A percentile compares a stretch with the other conserved stretches of the same genome.
Conservation (phyloP, 2,888 invertebrate genomes). For the Syrista parreyssii region DNA sequence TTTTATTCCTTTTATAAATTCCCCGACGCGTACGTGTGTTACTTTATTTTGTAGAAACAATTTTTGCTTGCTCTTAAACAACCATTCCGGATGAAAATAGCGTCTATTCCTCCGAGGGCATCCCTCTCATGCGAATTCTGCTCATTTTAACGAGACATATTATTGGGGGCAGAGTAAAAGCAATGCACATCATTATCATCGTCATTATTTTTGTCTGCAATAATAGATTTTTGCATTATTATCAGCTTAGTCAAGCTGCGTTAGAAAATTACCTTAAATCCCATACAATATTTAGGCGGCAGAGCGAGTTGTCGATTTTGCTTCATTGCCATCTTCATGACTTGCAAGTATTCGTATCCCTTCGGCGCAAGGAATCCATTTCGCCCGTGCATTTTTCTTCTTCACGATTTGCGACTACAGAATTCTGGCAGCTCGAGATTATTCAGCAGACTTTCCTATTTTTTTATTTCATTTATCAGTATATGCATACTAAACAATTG, state of each 20-base stretch:
- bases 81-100: background rate
- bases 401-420: too few species aligned
- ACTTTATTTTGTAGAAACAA: background rate
- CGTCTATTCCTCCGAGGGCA: background rate
- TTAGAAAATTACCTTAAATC: conserved; percentile 22
- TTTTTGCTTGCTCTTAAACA: background rate
- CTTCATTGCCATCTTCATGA: background rate
- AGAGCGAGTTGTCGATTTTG: background rate
- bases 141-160: conserved; percentile 5
- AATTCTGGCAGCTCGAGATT: background rate
- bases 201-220: conserved; percentile 22
- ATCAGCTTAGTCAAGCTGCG: background rate
- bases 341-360: background rate
- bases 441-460: background rate
- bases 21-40: background rate
- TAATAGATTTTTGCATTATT: background rate
- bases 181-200: conserved; percentile 20
- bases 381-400: background rate
- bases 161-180: conserved; percentile 25
- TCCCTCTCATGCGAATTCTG: background rate
- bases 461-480: background rate
- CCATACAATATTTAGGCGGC: conserved; percentile 22
- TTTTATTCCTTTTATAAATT: background rate
- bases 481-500: background rate
- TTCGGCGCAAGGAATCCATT: background rate